Base-by-base conservation (phyloP, 2,797 vertebrate genomes). In the Paedocypris micromegethes region DNA sequence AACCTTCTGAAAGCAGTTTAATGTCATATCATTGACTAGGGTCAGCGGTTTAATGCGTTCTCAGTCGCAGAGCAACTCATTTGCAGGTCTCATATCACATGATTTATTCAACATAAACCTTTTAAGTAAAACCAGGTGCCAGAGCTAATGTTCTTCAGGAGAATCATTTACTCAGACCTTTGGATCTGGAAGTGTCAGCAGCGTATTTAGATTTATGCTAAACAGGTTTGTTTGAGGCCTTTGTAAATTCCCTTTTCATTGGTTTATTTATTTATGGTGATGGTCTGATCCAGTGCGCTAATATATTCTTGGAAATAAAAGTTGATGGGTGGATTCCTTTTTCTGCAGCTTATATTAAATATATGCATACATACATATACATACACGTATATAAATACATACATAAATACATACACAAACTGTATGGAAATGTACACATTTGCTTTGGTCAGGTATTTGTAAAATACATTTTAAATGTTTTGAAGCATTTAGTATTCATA, bases 181-280 rank as follows among this genome's bases (percentile, higher is more conserved):
- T 63, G 52, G 60, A 61, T 66, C 50, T 59, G 56, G 68, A 51
- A 37, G 51, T 72, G 50, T 64, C 66, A 70, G 54, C 46, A 50
- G 52, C 6, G 6, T 57, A 66, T 62, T 66, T 3, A 70, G 52
- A 74, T 66, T 1, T 48, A 48, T 72, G 65, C 65, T 60, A 54
- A 66, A 65, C 23, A 23, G 62, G 43, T 65, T 64, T 63, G 9
- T 44, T 45, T 62, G 56, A 71, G 52, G 61, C 65, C 58, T 52
- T 50, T 5, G 5, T 9, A 64, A 76, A 74, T 74, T 52, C 55
- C 51, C 70, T 70, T 72, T 55, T 70, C 57, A 67, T 75, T 71
- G 38, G n/a, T n/a, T 66, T 63, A 66, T 74, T 74, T 74, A 74
- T 67, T 74, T 45, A 68, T 59, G 58, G 7, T 43, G 72, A 58